A percentile compares a stretch with the other conserved stretches of the same genome.
Evolutionary conservation across 2,888 invertebrate species (phyloP).

Genomic region (Trichogramma dendrolimi): DNA sequence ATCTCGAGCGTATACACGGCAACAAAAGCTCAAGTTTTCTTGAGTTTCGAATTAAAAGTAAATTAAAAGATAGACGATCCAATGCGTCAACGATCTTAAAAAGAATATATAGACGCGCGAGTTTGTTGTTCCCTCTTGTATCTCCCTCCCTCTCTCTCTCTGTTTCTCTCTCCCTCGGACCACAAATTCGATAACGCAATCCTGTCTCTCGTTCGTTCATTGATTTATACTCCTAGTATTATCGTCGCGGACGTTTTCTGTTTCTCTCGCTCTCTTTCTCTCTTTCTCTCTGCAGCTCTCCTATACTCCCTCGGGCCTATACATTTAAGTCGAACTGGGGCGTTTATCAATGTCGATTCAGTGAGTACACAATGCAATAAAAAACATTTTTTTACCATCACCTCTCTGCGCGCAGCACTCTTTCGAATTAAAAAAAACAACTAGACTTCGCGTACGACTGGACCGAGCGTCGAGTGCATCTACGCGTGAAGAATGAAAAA

Average conservation of each 20-base stretch:
- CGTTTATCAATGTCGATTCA: conserved; percentile 18
- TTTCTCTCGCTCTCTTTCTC: no score
- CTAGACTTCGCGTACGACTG: no score
- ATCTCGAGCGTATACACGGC: no score
- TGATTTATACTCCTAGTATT: conserved; percentile 12
- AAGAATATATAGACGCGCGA: conserved; percentile 22
- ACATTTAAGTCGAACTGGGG: background rate
- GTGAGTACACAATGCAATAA: background rate
- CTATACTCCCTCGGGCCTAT: no score
- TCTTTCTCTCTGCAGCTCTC: background rate
- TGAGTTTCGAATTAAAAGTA: no score
- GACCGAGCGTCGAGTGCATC: no score
- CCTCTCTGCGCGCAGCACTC: no score
- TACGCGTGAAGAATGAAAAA: no score
- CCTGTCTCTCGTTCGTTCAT: conserved; percentile 7
- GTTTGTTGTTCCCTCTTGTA: background rate
- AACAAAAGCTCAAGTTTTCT: no score
- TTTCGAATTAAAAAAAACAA: no score
- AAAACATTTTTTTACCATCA: no score
- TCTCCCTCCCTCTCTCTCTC: background rate
- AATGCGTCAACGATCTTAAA: background rate
- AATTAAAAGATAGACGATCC: no score
- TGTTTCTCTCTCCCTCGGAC: background rate
- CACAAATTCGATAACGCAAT: conserved; percentile 18
- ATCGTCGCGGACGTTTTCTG: background rate